Conservation (phyloP, 2,888 invertebrate species). For the Polyommatus icarus region DNA sequence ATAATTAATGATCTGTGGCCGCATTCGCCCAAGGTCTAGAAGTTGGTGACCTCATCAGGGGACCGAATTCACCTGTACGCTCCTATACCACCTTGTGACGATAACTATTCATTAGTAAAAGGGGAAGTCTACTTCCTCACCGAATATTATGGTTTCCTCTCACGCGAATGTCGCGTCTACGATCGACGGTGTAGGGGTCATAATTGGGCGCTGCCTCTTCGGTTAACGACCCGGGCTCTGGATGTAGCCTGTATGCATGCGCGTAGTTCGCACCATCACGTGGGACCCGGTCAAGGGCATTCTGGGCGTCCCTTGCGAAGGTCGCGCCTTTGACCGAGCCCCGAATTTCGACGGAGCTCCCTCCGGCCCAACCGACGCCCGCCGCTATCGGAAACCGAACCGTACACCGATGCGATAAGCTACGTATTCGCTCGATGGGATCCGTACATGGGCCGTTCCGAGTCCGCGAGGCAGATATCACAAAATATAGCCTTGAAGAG, state of each 20-base stretch:
- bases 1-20: constrained; percentile 1
- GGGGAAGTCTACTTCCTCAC: constrained; percentile 36
- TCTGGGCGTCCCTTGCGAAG: constrained; percentile 46
- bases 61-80: background rate
- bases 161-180: constrained; percentile 34
- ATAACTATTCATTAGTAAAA: constrained; percentile 32
- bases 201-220: constrained; percentile 33
- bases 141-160: constrained; percentile 31
- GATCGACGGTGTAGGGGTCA: constrained; percentile 31
- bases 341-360: constrained; percentile 44
- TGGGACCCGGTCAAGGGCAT: constrained; percentile 51
- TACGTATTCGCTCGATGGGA: background rate
- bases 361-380: background rate
- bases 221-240: constrained; percentile 35
- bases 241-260: constrained; percentile 39
- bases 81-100: constrained; percentile 29
- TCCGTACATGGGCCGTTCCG: background rate
- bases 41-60: constrained; percentile 1
- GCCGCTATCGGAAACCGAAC: background rate
- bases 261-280: constrained; percentile 45
- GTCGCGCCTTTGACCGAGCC: constrained; percentile 48
- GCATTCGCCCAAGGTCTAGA: constrained; percentile 3
- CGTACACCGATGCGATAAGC: background rate
- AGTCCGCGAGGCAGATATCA: background rate
- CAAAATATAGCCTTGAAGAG: constrained; percentile 31